These are phyloP conservation scores for Pterostichus madidus DNA, from an alignment of 2,888 invertebrate genomes.

Conservation along the genomic window DNA sequence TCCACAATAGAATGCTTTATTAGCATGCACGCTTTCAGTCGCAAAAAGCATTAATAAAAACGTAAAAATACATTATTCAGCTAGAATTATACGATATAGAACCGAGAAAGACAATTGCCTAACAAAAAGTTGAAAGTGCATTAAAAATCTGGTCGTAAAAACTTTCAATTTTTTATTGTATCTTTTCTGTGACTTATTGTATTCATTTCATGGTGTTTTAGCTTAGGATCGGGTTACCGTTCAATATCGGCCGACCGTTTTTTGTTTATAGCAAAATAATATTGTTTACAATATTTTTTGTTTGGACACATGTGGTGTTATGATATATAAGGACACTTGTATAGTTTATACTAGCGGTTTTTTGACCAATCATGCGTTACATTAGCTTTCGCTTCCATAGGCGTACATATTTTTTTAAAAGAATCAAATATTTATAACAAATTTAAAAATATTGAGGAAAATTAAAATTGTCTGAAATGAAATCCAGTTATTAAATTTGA, in stretches of 20 bases:
- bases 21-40: slow-evolving; percentile 10
- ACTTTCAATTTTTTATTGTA: background rate
- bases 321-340: slow-evolving; percentile 35
- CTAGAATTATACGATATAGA: slow-evolving; percentile 34
- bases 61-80: slow-evolving; percentile 37
- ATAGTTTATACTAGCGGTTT: slow-evolving; percentile 29
- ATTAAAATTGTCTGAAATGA: no score
- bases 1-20: slow-evolving; percentile 7
- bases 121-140: slow-evolving; percentile 4
- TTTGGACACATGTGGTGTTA: slow-evolving; percentile 28
- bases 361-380: slow-evolving; percentile 36
- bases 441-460: no score
- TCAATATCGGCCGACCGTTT: background rate
- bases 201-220: slow-evolving; percentile 3
- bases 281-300: slow-evolving; percentile 35
- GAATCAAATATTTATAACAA: no score
- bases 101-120: slow-evolving; percentile 8
- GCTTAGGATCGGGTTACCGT: slow-evolving; percentile 4
- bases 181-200: slow-evolving; percentile 11
- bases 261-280: slow-evolving; percentile 47
- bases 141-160: background rate
- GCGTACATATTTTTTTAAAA: background rate
- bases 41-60: slow-evolving; percentile 22
- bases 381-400: slow-evolving; percentile 28
- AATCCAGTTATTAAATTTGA: no score